Evolutionary conservation across 37 sponge, comb jelly and placozoan species (phyloP).

Genomic region (Ephydatia muelleri): DNA sequence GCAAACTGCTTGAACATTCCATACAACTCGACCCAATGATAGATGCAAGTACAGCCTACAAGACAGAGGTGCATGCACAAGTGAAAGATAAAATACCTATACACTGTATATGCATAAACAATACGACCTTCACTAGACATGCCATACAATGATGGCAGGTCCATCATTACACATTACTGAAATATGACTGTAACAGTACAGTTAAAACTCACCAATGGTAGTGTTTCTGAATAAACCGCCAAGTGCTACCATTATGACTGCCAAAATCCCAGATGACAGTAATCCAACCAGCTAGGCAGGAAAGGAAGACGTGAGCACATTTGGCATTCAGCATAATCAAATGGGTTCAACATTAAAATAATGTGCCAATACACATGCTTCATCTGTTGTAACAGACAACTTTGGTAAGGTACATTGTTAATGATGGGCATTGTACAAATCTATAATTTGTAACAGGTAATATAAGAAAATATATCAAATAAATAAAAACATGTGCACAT

Average conservation of each 20-base stretch:
- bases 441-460: too few species aligned
- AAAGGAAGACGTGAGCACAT: background rate
- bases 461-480: too few species aligned
- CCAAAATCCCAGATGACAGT: constrained; percentile 61
- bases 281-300: constrained; percentile 54
- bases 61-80: too few species aligned
- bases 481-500: too few species aligned
- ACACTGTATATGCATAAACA: background rate
- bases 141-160: background rate
- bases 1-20: constrained; percentile 84
- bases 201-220: constrained; percentile 67
- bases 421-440: too few species aligned
- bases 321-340: background rate
- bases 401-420: too few species aligned
- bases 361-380: too few species aligned
- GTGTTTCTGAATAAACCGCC: constrained; percentile 72
- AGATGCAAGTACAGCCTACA: constrained; percentile 71
- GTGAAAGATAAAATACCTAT: too few species aligned
- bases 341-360: too few species aligned
- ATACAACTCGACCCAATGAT: constrained; percentile 85
- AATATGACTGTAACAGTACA: background rate
- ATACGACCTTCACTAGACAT: background rate
- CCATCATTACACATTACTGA: background rate
- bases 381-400: too few species aligned
- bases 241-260: constrained; percentile 57